Evolutionary conservation across 1,140 invertebrate species (phyloP), one percentile per base, ranked within the genome.

Genomic region (Colletes latitarsis): DNA sequence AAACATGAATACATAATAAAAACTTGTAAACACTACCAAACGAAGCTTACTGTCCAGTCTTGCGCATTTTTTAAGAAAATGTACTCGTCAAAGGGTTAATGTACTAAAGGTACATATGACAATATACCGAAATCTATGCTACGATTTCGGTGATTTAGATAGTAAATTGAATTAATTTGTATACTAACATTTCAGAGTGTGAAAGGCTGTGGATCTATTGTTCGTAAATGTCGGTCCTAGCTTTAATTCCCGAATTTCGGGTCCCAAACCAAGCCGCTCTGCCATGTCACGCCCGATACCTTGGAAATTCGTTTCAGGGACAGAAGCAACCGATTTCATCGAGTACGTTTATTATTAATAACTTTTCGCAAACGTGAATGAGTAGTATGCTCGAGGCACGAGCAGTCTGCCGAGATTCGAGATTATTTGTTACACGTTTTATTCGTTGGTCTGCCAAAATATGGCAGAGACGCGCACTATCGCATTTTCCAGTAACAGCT

Each of bases 121-220:
- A 39, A 41, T 6, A 41, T 6, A 5, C 1, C 15, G 30, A 17
- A n/a, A 19, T n/a, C 1, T n/a, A 55, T n/a, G 52, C 3, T 17
- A 15, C 55, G 19, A 14, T 15, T 15, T 21, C 46, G 30, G 49
- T 15, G 12, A 68, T n/a, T 19, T 68, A 62, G 73, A n/a, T 69
- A 39, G 19, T 58, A 71, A 58, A 77, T 9, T 21, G 5, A 60
- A 60, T 57, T 17, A 69, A 55, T 43, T 17, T 14, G 17, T 6
- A 8, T 86, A 95, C 96, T 97, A 96, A 98, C 97, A 98, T 95
- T 97, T 96, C 41, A 98, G 94, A 15, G 97, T 97, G 90, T 98
- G 97, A 93, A 98, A 98, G 79, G 96, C 95, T 60, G 94, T 95
- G 5, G 95, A 93, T 91, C 95, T 96, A 71, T 95, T 95, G 87